These are phyloP conservation scores for Eucidaris tribuloides DNA, from an alignment of 35 echinoderm and acorn worm genomes.

Conservation along the genomic window DNA sequence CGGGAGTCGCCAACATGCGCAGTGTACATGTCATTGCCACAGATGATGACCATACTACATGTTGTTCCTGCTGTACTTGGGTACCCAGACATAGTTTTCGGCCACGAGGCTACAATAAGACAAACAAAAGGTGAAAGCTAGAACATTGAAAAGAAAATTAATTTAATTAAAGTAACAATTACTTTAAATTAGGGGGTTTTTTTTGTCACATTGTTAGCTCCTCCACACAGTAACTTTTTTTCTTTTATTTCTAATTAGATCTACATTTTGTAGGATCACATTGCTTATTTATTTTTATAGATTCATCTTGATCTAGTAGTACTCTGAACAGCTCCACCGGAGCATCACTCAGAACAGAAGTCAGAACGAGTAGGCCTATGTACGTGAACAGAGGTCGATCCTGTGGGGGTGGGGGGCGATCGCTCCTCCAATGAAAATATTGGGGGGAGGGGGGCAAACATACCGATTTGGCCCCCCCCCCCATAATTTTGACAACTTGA, in stretches of 20 bases:
- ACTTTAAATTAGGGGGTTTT: background rate
- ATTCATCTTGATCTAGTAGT: no score
- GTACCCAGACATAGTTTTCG: conserved; percentile 68
- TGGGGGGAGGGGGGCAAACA: no score
- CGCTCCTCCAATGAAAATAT: no score
- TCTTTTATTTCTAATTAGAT: background rate
- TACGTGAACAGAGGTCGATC: no score
- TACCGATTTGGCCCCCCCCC: no score
- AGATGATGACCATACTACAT: conserved; percentile 83
- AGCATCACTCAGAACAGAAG: no score
- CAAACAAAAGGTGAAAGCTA: background rate
- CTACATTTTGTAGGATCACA: background rate
- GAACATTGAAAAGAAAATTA: background rate
- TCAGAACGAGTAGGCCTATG: no score
- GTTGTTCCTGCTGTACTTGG: conserved; percentile 95
- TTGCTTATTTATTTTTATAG: background rate
- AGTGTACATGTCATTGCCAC: conserved; percentile 80
- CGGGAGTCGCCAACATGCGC: conserved; percentile 94
- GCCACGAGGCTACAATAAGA: conserved; percentile 60
- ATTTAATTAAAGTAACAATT: background rate
- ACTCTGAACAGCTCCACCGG: no score
- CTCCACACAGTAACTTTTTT: background rate
- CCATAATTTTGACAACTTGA: no score
- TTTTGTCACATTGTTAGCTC: background rate
- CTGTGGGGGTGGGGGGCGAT: no score